These are phyloP conservation scores for Lepidochrysops patricia DNA, from an alignment of 2,888 invertebrate species.

Conservation along the genomic window DNA sequence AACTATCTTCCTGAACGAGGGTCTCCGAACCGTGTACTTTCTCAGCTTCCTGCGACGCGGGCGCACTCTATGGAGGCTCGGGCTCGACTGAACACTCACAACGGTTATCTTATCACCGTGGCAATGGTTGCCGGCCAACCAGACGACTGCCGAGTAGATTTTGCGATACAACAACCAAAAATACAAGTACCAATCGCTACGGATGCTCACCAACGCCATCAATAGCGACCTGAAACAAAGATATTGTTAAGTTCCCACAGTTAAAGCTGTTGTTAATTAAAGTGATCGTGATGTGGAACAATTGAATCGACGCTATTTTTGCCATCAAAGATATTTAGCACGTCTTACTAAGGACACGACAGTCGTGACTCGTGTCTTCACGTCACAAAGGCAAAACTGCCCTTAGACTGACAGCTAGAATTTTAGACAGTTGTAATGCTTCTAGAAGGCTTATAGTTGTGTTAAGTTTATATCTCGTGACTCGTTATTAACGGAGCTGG, in stretches of 20 bases:
- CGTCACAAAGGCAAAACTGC: no score
- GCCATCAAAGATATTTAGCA: neutral
- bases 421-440: no score
- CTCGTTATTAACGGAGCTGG: no score
- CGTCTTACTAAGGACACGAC: no score
- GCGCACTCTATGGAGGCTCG: constrained; percentile 62
- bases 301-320: neutral
- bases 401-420: no score
- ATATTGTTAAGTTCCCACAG: neutral
- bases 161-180: constrained; percentile 62
- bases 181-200: constrained; percentile 57
- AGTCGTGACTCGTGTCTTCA: no score
- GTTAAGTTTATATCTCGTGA: no score
- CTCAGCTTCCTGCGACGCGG: constrained; percentile 59
- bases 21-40: constrained; percentile 62
- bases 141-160: constrained; percentile 59
- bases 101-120: constrained; percentile 69
- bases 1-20: constrained; percentile 60
- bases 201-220: constrained; percentile 63
- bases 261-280: neutral
- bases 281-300: neutral
- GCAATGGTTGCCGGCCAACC: constrained; percentile 66
- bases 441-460: no score
- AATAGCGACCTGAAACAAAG: constrained; percentile 62
- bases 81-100: constrained; percentile 52